A percentile compares a stretch with the other conserved stretches of the same genome.
Conservation (phyloP, 2,797 vertebrate species). For the Limnodromus scolopaceus region DNA sequence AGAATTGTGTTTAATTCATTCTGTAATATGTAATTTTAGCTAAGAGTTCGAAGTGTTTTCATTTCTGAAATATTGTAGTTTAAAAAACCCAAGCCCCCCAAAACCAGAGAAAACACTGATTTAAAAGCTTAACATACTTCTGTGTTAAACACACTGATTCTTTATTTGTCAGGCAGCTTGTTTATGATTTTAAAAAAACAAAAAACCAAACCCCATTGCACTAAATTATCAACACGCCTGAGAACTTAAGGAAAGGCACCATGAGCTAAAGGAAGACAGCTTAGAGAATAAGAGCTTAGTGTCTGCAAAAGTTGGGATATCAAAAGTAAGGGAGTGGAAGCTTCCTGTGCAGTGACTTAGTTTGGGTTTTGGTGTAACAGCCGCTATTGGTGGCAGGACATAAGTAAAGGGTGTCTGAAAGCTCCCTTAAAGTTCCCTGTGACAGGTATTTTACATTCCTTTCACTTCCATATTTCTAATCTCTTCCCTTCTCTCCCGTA, state of each 20-base stretch:
- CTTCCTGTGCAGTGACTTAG: neutral
- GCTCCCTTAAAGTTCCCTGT: too few species aligned
- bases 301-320: neutral
- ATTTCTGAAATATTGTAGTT: neutral
- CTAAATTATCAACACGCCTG: neutral
- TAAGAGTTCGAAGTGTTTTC: neutral
- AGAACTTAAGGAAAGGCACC: neutral
- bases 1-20: neutral
- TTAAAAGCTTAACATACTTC: neutral
- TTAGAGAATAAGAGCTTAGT: neutral
- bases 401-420: neutral
- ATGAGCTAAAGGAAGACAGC: neutral
- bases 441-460: neutral
- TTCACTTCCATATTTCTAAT: neutral
- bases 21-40: neutral
- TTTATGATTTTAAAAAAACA: neutral
- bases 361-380: neutral
- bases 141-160: neutral
- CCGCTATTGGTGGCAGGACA: accelerated
- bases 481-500: neutral
- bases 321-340: neutral
- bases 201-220: neutral
- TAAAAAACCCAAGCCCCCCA: neutral
- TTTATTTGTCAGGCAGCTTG: neutral
- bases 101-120: neutral